Evolutionary conservation across 2,797 vertebrate species (phyloP).

Genomic region (Ctenopoma multispine): DNA sequence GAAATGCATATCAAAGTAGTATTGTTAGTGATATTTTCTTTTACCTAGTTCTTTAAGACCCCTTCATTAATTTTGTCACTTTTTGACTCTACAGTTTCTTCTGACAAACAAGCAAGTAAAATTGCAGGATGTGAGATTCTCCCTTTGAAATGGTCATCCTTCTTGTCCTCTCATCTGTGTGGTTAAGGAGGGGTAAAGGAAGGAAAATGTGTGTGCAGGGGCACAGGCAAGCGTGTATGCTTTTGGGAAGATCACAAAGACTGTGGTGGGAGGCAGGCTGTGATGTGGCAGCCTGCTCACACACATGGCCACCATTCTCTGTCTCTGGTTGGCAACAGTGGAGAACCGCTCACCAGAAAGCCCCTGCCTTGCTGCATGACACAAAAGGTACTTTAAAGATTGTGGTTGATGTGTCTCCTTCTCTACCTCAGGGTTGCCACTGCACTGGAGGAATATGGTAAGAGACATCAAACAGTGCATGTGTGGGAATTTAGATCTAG

Average conservation of each 20-base stretch:
- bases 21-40: constrained; percentile 17
- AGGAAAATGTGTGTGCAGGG: constrained; percentile 52
- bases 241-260: constrained; percentile 59
- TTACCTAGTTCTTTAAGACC: neutral
- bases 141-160: constrained; percentile 57
- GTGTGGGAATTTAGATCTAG: neutral
- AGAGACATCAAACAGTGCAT: constrained; percentile 19
- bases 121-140: constrained; percentile 75
- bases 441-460: constrained; percentile 8
- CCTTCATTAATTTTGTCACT: constrained; percentile 28
- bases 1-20: constrained; percentile 9
- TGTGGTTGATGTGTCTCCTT: constrained; percentile 26
- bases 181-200: constrained; percentile 48
- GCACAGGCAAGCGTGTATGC: constrained; percentile 38
- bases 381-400: constrained; percentile 51
- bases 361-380: constrained; percentile 37
- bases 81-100: constrained; percentile 23
- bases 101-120: constrained; percentile 52
- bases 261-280: constrained; percentile 51
- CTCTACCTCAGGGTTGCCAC: constrained; percentile 2
- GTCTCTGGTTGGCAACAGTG: constrained; percentile 49
- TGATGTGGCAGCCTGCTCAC: constrained; percentile 66
- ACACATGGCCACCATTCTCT: constrained; percentile 63
- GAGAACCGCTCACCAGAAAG: constrained; percentile 64
- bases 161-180: constrained; percentile 62